A percentile compares a stretch with the other conserved stretches of the same genome.
phyloP scores from a whole-genome alignment of 1,140 invertebrate species.

The Diachasmimorpha longicaudata region DNA sequence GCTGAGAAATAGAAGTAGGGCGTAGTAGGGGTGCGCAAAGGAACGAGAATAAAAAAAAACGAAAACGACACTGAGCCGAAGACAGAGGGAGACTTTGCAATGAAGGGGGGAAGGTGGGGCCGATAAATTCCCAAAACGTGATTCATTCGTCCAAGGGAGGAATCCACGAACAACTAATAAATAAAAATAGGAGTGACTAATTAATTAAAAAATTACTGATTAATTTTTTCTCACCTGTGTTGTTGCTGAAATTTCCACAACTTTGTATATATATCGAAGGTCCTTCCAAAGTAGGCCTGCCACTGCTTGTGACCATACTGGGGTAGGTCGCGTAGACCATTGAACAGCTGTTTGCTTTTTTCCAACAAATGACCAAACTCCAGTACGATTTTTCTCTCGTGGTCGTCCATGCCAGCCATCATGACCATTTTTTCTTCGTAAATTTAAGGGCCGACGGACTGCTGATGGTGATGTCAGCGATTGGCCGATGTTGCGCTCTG shows the following conservation, averaged over 20 bases:
- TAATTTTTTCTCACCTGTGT: slow-evolving; percentile 72
- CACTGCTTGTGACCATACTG: slow-evolving; percentile 98
- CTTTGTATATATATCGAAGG: slow-evolving; percentile 98
- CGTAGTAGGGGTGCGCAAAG: slow-evolving; percentile 20
- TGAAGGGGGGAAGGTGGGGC: slow-evolving; percentile 11
- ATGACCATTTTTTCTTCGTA: slow-evolving; percentile 67
- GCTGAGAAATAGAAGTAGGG: slow-evolving; percentile 24
- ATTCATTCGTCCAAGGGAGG: neutral
- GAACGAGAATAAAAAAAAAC: slow-evolving; percentile 8
- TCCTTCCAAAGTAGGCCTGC: slow-evolving; percentile 96
- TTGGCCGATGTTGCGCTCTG: neutral
- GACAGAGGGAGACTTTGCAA: neutral
- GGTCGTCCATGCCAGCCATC: slow-evolving; percentile 80
- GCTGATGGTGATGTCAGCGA: slow-evolving; percentile 26
- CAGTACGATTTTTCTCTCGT: slow-evolving; percentile 92
- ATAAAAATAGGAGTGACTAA: too few relatives aligned
- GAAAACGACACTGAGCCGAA: neutral
- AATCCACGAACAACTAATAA: neutral
- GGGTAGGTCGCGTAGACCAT: slow-evolving; percentile 92
- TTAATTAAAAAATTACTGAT: neutral
- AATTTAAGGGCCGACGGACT: slow-evolving; percentile 37
- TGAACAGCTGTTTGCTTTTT: slow-evolving; percentile 97
- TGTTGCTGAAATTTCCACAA: slow-evolving; percentile 99
- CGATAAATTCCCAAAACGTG: slow-evolving; percentile 6
- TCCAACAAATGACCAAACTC: slow-evolving; percentile 97